Percentiles rank a stretch among this genome's conserved stretches.
phyloP scores from a whole-genome alignment of 2,797 vertebrate species.

The Alca torda region DNA sequence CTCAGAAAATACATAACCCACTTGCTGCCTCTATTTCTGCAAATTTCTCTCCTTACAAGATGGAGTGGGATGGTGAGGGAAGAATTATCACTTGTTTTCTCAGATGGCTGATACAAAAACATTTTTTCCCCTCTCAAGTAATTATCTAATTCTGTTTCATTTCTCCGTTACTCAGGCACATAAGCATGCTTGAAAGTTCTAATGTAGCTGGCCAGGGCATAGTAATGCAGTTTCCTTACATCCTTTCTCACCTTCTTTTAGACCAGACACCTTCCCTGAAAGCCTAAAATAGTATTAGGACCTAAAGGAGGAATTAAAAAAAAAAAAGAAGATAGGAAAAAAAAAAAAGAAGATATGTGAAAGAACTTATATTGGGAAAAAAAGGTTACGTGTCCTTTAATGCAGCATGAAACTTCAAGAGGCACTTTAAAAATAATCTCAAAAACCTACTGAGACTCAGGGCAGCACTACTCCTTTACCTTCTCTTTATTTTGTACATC shows the following conservation, averaged over 20 bases:
- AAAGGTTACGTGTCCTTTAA: not conserved
- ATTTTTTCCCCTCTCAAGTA: not conserved
- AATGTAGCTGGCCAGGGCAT: not conserved
- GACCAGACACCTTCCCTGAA: not conserved
- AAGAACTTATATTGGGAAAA: not conserved
- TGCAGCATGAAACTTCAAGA: not conserved
- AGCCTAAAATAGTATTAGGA: not conserved
- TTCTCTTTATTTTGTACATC: not conserved
- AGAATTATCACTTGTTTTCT: not conserved
- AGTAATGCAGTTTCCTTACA: not conserved
- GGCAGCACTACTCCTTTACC: not conserved
- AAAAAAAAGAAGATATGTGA: not conserved
- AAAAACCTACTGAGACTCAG: not conserved
- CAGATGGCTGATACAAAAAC: not conserved
- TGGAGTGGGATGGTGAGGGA: not conserved
- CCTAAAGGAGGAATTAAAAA: not conserved
- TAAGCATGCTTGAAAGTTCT: not conserved
- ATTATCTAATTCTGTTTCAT: not conserved
- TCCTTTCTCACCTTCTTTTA: not conserved
- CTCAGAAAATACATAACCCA: not conserved
- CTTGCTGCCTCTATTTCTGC: not conserved
- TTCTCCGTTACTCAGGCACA: not conserved
- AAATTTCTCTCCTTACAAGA: not conserved
- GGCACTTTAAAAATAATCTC: conserved; percentile 2
- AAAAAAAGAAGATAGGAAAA: too few relatives aligned